Conservation (phyloP, 2,888 invertebrate genomes). For the Biston betularia region DNA sequence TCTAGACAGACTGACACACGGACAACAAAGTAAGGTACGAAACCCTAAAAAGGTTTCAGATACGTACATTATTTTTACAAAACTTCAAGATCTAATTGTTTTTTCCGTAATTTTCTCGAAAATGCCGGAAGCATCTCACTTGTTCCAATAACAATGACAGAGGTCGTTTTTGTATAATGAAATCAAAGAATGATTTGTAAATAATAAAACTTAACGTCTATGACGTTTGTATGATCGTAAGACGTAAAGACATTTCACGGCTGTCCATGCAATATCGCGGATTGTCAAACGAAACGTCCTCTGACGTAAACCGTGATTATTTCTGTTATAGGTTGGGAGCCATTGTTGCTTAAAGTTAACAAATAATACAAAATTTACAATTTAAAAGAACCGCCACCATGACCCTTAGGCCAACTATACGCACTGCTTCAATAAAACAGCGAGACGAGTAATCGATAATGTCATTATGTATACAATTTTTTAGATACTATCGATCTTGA, state of each 20-base stretch:
- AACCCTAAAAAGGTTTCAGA: too few species aligned
- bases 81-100: too few species aligned
- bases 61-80: too few species aligned
- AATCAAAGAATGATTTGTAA: not conserved
- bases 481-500: too few species aligned
- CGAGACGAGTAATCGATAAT: too few species aligned
- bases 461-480: too few species aligned
- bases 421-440: too few species aligned
- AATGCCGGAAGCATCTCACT: not conserved
- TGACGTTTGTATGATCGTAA: conserved; percentile 8
- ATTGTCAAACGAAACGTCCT: conserved; percentile 29
- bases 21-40: too few species aligned
- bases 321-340: conserved; percentile 15
- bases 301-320: conserved; percentile 28
- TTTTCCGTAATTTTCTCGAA: too few species aligned
- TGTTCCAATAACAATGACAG: not conserved
- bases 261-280: conserved; percentile 17
- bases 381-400: too few species aligned
- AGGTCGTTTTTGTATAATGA: not conserved
- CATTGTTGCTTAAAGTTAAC: not conserved
- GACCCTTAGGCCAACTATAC: too few species aligned
- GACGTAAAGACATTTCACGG: conserved; percentile 10
- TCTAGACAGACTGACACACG: too few species aligned
- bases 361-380: not conserved
- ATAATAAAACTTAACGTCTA: not conserved